phyloP scores from a whole-genome alignment of 1,140 invertebrate genomes.

The Eriosoma lanigerum region DNA sequence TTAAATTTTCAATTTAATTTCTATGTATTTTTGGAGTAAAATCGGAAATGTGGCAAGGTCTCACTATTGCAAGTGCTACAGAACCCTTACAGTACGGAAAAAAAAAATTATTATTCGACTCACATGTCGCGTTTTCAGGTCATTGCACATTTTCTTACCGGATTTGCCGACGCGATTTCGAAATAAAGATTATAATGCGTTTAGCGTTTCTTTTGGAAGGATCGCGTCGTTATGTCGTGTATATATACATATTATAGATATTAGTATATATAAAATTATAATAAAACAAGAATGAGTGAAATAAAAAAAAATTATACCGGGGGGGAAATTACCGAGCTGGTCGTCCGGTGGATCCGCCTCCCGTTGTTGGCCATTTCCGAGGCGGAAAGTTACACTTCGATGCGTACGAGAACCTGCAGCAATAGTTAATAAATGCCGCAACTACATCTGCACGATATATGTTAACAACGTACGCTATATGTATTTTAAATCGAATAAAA shows the following conservation, averaged over 20 bases:
- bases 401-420: background rate
- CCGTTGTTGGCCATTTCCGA: constrained; percentile 42
- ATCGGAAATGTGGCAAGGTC: no score
- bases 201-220: background rate
- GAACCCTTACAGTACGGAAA: no score
- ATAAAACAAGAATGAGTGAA: background rate
- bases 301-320: background rate
- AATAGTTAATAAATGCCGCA: constrained; percentile 6
- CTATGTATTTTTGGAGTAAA: no score
- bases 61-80: no score
- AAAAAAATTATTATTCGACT: constrained; percentile 5
- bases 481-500: no score
- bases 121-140: background rate
- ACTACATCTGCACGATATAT: no score
- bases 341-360: constrained; percentile 6
- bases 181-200: background rate
- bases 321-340: constrained; percentile 1
- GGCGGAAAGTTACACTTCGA: constrained; percentile 33
- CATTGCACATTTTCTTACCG: constrained; percentile 6
- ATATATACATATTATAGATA: no score
- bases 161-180: background rate
- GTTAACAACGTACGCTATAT: background rate
- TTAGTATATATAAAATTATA: background rate
- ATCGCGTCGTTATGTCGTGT: background rate
- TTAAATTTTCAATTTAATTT: background rate